These are phyloP conservation scores for Phyllostomus discolor DNA, from an alignment of 2,113 vertebrate genomes.

Conservation along the genomic window DNA sequence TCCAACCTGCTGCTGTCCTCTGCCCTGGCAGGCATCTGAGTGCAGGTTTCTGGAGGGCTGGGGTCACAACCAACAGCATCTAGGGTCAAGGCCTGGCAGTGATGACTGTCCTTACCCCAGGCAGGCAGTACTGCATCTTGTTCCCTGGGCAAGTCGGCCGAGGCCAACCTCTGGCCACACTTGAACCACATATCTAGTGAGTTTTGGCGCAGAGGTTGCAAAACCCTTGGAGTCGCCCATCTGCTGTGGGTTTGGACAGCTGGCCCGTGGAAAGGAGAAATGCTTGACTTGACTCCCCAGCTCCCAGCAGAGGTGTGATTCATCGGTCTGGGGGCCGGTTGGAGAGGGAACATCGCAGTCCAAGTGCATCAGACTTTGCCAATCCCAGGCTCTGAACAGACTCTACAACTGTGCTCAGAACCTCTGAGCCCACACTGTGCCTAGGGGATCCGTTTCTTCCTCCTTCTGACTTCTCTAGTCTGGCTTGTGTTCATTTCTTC, in stretches of 20 bases:
- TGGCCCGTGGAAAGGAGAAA: background rate
- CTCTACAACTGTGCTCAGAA: background rate
- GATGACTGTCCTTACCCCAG: background rate
- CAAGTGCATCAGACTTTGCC: background rate
- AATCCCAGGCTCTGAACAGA: background rate
- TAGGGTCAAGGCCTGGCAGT: accelerated
- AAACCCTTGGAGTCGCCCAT: background rate
- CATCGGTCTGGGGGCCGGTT: background rate
- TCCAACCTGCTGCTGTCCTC: background rate
- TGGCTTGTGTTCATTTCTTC: background rate
- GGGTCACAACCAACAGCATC: background rate
- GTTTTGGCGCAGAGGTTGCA: background rate
- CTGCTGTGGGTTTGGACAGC: background rate
- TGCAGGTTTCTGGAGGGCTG: background rate
- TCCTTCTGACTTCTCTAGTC: background rate
- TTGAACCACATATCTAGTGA: background rate
- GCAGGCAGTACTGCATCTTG: background rate
- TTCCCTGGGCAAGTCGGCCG: background rate
- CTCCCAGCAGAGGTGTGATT: background rate
- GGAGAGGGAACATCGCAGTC: background rate
- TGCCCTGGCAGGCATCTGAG: background rate
- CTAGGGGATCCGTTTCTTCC: background rate
- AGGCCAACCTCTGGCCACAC: background rate
- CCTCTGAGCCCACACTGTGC: background rate
- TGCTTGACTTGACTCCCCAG: background rate